A percentile compares a stretch with the other conserved stretches of the same genome.
Evolutionary conservation across 2,797 vertebrate genomes (phyloP).

Genomic region (Lophotriccus pileatus): DNA sequence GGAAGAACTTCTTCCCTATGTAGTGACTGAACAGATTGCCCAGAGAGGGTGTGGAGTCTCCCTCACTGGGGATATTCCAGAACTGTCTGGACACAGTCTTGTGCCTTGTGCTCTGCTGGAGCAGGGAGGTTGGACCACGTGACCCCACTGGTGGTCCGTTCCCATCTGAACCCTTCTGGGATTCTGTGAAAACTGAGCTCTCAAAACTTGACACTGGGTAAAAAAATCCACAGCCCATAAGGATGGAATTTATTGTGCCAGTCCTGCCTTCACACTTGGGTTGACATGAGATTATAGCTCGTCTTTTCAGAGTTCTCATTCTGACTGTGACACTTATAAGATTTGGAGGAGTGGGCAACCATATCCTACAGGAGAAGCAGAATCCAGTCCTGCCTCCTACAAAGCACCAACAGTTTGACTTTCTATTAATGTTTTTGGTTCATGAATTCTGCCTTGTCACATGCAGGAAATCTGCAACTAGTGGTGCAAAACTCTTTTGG

Average conservation of each 20-base stretch:
- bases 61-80: too few species aligned
- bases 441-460: not conserved
- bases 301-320: not conserved
- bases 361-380: not conserved
- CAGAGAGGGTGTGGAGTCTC: not conserved
- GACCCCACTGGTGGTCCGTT: not conserved
- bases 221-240: rapidly evolving
- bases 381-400: not conserved
- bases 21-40: not conserved
- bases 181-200: not conserved
- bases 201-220: not conserved
- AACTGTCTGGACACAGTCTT: not conserved
- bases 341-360: not conserved
- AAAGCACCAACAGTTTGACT: not conserved
- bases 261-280: not conserved
- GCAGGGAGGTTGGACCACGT: not conserved
- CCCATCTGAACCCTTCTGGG: not conserved
- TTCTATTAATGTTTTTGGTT: not conserved
- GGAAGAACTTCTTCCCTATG: too few species aligned
- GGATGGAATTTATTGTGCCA: not conserved
- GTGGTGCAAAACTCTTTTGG: not conserved
- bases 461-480: not conserved
- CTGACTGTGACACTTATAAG: not conserved
- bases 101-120: not conserved
- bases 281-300: not conserved